Evolutionary conservation across 1,140 invertebrate species (phyloP).

Genomic region (Armadillidium nasatum): DNA sequence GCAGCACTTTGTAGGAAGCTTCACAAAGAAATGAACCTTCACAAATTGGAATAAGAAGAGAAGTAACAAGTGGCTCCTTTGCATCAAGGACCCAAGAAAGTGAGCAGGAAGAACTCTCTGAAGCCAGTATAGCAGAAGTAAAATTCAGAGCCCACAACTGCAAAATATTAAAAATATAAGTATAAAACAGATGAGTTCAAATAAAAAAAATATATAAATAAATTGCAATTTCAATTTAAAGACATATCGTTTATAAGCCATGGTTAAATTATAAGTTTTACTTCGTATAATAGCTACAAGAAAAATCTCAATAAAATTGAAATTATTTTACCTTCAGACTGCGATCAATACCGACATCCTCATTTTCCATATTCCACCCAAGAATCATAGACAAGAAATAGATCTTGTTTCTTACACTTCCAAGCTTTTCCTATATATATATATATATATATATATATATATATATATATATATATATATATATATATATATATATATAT

Average conservation of each 20-base stretch:
- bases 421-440: neutral
- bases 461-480: too few relatives aligned
- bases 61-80: neutral
- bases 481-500: too few relatives aligned
- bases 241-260: too few relatives aligned
- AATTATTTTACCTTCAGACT: neutral
- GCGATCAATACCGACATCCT: neutral
- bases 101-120: neutral
- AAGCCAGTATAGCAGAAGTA: neutral
- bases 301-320: neutral
- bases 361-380: neutral
- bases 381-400: neutral
- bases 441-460: too few relatives aligned
- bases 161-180: neutral
- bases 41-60: conserved; percentile 1
- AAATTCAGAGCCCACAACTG: neutral
- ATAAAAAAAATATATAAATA: too few relatives aligned
- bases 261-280: too few relatives aligned
- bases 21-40: neutral
- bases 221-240: too few relatives aligned
- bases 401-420: neutral
- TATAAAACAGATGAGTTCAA: too few relatives aligned
- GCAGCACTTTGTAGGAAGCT: neutral
- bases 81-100: neutral
- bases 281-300: too few relatives aligned